These are phyloP conservation scores for Trachythela sp. DNA, from an alignment of 64 coral and sea anemone species.

Conservation along the genomic window DNA sequence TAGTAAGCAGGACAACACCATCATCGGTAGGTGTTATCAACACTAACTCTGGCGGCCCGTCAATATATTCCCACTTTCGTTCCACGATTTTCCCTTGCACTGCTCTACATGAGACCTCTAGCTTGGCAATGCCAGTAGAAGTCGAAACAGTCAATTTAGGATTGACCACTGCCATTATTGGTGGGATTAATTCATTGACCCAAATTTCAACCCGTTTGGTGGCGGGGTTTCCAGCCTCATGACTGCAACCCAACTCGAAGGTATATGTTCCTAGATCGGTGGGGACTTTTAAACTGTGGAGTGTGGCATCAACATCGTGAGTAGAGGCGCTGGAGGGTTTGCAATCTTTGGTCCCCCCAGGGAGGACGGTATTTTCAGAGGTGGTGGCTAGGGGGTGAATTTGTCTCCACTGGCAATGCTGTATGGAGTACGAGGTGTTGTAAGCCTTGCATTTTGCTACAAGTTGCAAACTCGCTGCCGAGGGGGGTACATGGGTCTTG, in stretches of 20 bases:
- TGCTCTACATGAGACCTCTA: neutral
- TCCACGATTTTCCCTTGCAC: neutral
- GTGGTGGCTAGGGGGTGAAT: neutral
- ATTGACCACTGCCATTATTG: neutral
- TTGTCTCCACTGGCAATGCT: neutral
- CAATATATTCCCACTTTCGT: neutral
- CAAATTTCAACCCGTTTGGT: neutral
- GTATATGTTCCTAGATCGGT: neutral
- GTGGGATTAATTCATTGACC: neutral
- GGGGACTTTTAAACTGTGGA: neutral
- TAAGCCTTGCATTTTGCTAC: neutral
- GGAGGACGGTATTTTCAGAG: neutral
- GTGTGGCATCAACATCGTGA: neutral
- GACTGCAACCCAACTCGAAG: neutral
- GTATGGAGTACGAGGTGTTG: neutral
- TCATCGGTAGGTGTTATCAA: neutral
- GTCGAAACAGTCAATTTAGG: neutral
- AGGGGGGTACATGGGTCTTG: neutral
- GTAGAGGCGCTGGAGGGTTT: neutral
- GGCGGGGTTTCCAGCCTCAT: neutral
- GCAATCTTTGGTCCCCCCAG: neutral
- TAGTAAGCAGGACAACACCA: neutral
- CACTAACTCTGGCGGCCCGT: neutral
- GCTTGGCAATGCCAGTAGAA: neutral
- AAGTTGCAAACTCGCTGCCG: neutral